Evolutionary conservation across 1,140 invertebrate species (phyloP).

Genomic region (Campoletis sonorensis): DNA sequence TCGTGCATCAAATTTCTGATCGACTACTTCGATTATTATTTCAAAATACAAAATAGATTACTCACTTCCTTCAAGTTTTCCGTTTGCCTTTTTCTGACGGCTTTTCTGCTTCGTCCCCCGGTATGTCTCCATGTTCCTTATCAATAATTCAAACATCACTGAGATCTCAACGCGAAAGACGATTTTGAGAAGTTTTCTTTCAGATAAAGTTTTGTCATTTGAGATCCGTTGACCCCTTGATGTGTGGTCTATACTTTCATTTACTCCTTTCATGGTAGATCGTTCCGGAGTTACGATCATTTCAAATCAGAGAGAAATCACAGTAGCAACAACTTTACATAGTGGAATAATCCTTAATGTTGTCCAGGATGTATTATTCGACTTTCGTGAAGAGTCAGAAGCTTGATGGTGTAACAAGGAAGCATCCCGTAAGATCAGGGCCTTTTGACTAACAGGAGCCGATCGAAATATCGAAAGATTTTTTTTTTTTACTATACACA

Average conservation of each 20-base stretch:
- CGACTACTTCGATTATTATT: too few species aligned
- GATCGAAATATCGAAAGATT: slow-evolving; percentile 37
- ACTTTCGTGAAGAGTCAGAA: not conserved
- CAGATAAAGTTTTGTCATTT: too few species aligned
- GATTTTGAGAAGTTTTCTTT: too few species aligned
- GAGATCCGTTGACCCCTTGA: not conserved
- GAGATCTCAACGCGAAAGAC: too few species aligned
- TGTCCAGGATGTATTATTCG: not conserved
- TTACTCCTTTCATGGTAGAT: not conserved
- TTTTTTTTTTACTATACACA: not conserved
- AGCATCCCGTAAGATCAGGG: slow-evolving; percentile 15
- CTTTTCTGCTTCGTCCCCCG: too few species aligned
- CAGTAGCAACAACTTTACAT: not conserved
- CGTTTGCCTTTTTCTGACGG: too few species aligned
- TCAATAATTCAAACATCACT: too few species aligned
- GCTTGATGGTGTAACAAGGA: slow-evolving; percentile 7
- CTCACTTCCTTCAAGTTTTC: too few species aligned
- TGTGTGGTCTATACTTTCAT: not conserved
- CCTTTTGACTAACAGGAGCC: slow-evolving; percentile 23
- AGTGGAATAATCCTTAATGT: not conserved
- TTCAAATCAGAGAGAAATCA: not conserved
- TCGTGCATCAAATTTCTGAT: too few species aligned
- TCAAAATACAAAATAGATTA: too few species aligned
- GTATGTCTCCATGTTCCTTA: too few species aligned
- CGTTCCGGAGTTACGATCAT: not conserved